Conservation (phyloP, 2,797 vertebrate genomes). For the Valencia hispanica region DNA sequence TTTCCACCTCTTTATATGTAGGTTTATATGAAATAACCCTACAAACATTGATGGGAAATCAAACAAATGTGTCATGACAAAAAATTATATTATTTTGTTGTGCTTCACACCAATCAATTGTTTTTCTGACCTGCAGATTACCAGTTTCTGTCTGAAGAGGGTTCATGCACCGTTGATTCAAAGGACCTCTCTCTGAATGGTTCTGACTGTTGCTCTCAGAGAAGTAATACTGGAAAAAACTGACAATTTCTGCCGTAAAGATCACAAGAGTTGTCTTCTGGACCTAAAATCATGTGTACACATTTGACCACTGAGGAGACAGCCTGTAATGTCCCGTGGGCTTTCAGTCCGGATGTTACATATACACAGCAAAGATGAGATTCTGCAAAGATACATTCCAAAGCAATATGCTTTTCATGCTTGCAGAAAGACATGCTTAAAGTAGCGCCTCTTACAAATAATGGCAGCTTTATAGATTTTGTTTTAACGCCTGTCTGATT, state of each 20-base stretch:
- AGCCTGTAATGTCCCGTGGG: slow-evolving; percentile 40
- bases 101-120: slow-evolving; percentile 43
- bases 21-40: no score
- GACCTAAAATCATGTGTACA: slow-evolving; percentile 57
- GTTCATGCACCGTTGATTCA: slow-evolving; percentile 71
- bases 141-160: slow-evolving; percentile 67
- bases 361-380: slow-evolving; percentile 37
- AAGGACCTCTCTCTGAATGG: slow-evolving; percentile 57
- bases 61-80: neutral
- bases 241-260: slow-evolving; percentile 39
- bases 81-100: neutral
- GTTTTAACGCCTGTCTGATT: slow-evolving; percentile 65
- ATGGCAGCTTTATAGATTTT: slow-evolving; percentile 47
- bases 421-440: slow-evolving; percentile 30
- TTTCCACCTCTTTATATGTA: no score
- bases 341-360: slow-evolving; percentile 35
- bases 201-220: slow-evolving; percentile 65
- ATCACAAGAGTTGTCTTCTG: slow-evolving; percentile 49
- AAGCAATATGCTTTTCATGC: slow-evolving; percentile 22
- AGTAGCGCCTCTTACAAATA: slow-evolving; percentile 47
- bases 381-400: slow-evolving; percentile 26
- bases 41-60: neutral
- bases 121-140: slow-evolving; percentile 59
- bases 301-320: slow-evolving; percentile 43
- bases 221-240: slow-evolving; percentile 51